Conservation (phyloP, 1,140 invertebrate genomes). For the Macrosteles quadrilineatus region DNA sequence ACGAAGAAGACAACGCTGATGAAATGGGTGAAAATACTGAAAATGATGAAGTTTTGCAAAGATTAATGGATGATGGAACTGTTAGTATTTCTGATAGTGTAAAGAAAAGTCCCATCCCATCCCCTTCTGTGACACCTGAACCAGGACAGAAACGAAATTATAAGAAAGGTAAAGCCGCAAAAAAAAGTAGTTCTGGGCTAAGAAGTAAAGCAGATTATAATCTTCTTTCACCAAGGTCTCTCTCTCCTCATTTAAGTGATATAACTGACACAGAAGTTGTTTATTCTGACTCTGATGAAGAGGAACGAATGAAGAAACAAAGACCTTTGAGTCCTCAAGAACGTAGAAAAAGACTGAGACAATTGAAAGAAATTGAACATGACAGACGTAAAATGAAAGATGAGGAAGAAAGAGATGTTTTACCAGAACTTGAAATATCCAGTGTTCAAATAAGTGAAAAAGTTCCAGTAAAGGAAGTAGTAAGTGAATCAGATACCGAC, state of each 20-base stretch:
- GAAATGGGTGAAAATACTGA: slow-evolving; percentile 22
- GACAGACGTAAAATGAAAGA: slow-evolving; percentile 4
- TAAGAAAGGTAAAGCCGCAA: slow-evolving; percentile 19
- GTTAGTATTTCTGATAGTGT: slow-evolving; percentile 35
- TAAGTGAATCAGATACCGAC: slow-evolving; percentile 16
- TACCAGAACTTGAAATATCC: slow-evolving; percentile 16
- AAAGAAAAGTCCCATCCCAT: slow-evolving; percentile 29
- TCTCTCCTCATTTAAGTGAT: slow-evolving; percentile 37
- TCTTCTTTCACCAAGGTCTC: slow-evolving; percentile 30
- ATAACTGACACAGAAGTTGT: slow-evolving; percentile 47
- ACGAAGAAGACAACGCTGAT: slow-evolving; percentile 49
- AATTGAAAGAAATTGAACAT: slow-evolving; percentile 12
- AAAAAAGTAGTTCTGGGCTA: neutral
- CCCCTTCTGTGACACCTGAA: slow-evolving; percentile 36
- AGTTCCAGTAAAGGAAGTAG: slow-evolving; percentile 2
- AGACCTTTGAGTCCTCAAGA: slow-evolving; percentile 31
- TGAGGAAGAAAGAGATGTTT: neutral
- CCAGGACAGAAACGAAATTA: slow-evolving; percentile 16
- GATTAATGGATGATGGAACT: slow-evolving; percentile 30
- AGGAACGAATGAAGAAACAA: slow-evolving; percentile 24
- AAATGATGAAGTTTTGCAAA: slow-evolving; percentile 22
- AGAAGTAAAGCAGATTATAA: slow-evolving; percentile 12
- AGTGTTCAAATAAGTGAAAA: slow-evolving; percentile 16
- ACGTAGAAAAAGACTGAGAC: slow-evolving; percentile 13
- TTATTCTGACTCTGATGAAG: slow-evolving; percentile 45